These are phyloP conservation scores for Montipora capricornis DNA, from an alignment of 64 coral and sea anemone species.

Conservation along the genomic window DNA sequence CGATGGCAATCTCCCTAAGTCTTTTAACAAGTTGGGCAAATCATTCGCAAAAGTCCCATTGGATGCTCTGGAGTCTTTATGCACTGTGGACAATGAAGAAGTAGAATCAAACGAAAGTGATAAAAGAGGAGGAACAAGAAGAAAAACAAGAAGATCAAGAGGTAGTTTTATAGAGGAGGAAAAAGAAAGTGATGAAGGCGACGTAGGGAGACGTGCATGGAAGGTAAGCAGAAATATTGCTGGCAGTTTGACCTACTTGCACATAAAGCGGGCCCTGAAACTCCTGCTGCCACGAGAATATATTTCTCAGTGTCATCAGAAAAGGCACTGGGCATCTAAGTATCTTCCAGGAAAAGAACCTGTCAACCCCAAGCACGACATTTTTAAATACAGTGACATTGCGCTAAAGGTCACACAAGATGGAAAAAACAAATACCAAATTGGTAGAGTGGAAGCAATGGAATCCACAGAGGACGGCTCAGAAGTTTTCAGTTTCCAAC, in stretches of 20 bases:
- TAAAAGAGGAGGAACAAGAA: too few species aligned
- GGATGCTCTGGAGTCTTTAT: too few species aligned
- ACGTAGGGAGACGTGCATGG: background rate
- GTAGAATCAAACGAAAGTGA: too few species aligned
- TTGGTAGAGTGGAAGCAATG: constrained; percentile 23
- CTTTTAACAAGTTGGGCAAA: too few species aligned
- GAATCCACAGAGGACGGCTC: constrained; percentile 2
- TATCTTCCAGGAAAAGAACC: constrained; percentile 70
- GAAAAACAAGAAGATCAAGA: background rate
- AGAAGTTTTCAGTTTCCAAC: constrained; percentile 19
- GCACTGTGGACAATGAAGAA: too few species aligned
- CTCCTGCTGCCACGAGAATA: constrained; percentile 63
- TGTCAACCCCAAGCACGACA: constrained; percentile 62
- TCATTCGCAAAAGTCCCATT: too few species aligned
- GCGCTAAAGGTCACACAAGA: constrained; percentile 28
- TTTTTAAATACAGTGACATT: constrained; percentile 50
- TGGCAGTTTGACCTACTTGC: constrained; percentile 1
- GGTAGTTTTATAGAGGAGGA: too few species aligned
- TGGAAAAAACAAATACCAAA: background rate
- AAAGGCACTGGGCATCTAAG: constrained; percentile 65
- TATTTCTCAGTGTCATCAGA: constrained; percentile 47
- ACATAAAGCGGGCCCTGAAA: constrained; percentile 64
- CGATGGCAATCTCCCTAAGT: background rate
- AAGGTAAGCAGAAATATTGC: constrained; percentile 33
- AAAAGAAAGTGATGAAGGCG: background rate